A percentile compares a stretch with the other conserved stretches of the same genome.
These are phyloP conservation scores for Gonioctena quinquepunctata DNA, from an alignment of 1,140 invertebrate genomes.

Conservation along the genomic window DNA sequence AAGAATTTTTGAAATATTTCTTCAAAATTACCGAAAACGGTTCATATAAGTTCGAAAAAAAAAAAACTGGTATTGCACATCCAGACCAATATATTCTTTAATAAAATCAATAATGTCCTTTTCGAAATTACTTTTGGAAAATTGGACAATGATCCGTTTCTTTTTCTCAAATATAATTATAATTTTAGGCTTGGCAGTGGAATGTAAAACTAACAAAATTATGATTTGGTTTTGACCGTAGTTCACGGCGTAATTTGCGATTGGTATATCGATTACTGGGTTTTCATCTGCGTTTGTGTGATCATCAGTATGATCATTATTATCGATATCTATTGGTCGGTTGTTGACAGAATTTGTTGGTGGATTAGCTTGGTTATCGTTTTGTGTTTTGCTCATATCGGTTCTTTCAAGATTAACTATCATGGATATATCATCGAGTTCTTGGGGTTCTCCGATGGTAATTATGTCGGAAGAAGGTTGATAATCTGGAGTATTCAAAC, in stretches of 20 bases:
- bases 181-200: background rate
- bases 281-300: background rate
- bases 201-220: background rate
- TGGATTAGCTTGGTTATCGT: no score
- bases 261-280: background rate
- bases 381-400: no score
- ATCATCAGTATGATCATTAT: background rate
- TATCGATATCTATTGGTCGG: background rate
- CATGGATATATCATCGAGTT: no score
- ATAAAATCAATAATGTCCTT: background rate
- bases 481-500: no score
- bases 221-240: conserved; percentile 7
- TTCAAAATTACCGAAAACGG: conserved; percentile 4
- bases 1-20: conserved; percentile 15
- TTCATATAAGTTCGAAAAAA: conserved; percentile 17
- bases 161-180: background rate
- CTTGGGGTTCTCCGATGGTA: background rate
- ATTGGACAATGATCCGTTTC: background rate
- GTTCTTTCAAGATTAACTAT: no score
- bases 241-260: background rate
- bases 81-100: background rate
- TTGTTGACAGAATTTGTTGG: no score
- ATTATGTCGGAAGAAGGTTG: no score
- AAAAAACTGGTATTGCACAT: background rate
- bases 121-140: conserved; percentile 7